Percentiles rank a stretch among this genome's conserved stretches.
Conservation (phyloP, 2,113 vertebrate genomes). For the Harpagus bidentatus region DNA sequence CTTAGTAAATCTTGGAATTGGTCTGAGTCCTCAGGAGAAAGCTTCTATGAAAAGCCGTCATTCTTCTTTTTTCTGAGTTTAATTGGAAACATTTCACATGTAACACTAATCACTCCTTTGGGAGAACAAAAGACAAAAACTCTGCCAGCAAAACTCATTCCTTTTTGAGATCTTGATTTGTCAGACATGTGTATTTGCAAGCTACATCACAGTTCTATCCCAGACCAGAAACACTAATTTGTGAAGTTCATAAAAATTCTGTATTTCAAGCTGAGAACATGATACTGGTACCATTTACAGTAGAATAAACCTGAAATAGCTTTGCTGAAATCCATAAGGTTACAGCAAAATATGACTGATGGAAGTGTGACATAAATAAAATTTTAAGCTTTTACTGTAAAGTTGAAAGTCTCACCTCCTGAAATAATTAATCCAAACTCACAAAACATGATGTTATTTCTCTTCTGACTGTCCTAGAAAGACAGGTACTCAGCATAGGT, state of each 20-base stretch:
- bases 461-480: background rate
- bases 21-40: background rate
- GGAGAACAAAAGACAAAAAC: slow-evolving; percentile 44
- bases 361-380: slow-evolving; percentile 1
- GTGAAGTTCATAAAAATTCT: slow-evolving; percentile 15
- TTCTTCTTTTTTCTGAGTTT: background rate
- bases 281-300: background rate
- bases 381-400: background rate
- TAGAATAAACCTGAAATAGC: background rate
- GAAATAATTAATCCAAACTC: background rate
- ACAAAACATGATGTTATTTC: background rate
- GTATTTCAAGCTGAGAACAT: background rate
- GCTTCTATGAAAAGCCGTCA: background rate
- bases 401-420: background rate
- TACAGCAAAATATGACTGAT: background rate
- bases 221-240: slow-evolving; percentile 15
- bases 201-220: background rate
- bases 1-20: background rate
- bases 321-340: background rate
- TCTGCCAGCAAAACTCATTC: slow-evolving; percentile 31
- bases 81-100: slow-evolving; percentile 42
- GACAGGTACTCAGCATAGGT: background rate
- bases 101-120: slow-evolving; percentile 19
- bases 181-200: slow-evolving; percentile 12
- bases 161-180: slow-evolving; percentile 44